Conservation (phyloP, 2,888 invertebrate genomes). For the Noctua janthina region DNA sequence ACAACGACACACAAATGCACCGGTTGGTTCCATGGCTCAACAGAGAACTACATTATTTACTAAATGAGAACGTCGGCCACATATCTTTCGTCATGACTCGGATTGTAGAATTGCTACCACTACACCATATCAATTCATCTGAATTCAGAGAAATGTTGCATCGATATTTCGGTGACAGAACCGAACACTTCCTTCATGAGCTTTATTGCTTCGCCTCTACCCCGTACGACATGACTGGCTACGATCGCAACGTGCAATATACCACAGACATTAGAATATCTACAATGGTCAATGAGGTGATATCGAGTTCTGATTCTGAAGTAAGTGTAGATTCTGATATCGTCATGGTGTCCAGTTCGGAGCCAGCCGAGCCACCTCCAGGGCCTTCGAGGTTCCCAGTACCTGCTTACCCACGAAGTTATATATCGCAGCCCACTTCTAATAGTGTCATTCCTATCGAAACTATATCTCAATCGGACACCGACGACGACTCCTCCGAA, state of each 20-base stretch:
- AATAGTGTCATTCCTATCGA: conserved; percentile 84
- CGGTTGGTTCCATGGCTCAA: conserved; percentile 97
- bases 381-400: conserved; percentile 68
- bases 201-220: conserved; percentile 96
- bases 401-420: conserved; percentile 78
- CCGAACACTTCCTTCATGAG: conserved; percentile 97
- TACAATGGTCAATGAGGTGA: conserved; percentile 90
- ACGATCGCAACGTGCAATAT: conserved; percentile 93
- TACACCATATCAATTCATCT: conserved; percentile 92
- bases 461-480: conserved; percentile 86
- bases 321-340: conserved; percentile 70
- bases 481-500: conserved; percentile 88
- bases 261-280: conserved; percentile 89
- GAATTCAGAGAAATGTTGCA: conserved; percentile 93
- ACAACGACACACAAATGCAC: conserved; percentile 94
- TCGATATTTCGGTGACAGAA: conserved; percentile 93
- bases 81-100: conserved; percentile 92
- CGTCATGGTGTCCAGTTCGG: conserved; percentile 67
- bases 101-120: conserved; percentile 92
- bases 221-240: conserved; percentile 95
- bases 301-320: conserved; percentile 78
- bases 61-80: conserved; percentile 92
- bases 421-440: conserved; percentile 73
- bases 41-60: conserved; percentile 95
- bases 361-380: conserved; percentile 60